Evolutionary conservation across 2,797 vertebrate genomes (phyloP), one percentile per base, ranked within the genome.

Genomic region (Champsocephalus esox): DNA sequence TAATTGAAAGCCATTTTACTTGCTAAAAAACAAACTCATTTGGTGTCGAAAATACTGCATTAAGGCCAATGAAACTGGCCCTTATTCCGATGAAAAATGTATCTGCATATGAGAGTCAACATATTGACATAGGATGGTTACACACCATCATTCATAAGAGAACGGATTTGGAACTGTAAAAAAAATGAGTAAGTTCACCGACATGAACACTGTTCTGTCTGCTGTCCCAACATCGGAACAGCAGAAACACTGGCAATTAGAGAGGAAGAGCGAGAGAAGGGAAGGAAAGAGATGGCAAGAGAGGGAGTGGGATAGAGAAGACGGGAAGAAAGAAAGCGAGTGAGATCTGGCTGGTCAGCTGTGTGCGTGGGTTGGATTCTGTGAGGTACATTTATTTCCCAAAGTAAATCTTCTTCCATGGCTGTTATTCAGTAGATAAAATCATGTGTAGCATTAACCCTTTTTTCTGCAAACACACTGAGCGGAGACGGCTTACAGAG

Each of bases 291-390:
- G 45, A 60, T 9, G 5, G 52, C 34, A 14, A 45, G 12, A 16
- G 46, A 8, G 50, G 21, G 50, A 21, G 49, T 60, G 7, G 28
- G 12, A 13, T 21, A 8, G 32, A 12, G 12, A 43, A 41, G 57
- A 10, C 5, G 45, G 38, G 17, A 45, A 16, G 8, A 16, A 9
- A 21, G 5, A 21, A 13, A 6, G 11, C 21, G 51, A 24, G 44
- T 11, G 44, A 45, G 44, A 44, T 49, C 58, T 49, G 57, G 73
- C 77, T 82, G 75, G 73, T 82, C 79, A 58, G 63, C 54, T 61
- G 41, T 58, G 49, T 69, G 78, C 1, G 71, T 81, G 79, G 75
- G 86, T 10, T 68, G 79, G 34, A 77, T 74, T 60, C 49, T 60
- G 13, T 51, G 17, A n/a, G 44, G 43, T 49, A 12, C 59, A 73